Evolutionary conservation across 2,113 vertebrate genomes (phyloP).

Genomic region (Pithys albifrons): DNA sequence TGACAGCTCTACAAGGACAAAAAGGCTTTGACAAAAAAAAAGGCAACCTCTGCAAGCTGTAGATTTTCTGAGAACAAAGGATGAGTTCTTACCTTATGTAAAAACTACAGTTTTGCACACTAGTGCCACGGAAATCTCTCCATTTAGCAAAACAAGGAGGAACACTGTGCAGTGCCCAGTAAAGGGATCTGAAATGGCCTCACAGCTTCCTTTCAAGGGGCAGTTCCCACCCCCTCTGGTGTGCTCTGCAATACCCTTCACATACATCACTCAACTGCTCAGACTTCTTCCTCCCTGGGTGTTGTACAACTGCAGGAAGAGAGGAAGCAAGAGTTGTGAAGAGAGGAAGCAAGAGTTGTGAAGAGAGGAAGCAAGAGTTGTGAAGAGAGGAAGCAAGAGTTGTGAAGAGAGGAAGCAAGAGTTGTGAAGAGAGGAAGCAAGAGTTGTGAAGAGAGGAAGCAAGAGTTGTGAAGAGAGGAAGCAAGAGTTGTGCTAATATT

Average conservation of each 20-base stretch:
- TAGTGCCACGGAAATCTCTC: background rate
- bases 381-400: background rate
- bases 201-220: background rate
- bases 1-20: background rate
- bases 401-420: background rate
- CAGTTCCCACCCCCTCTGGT: background rate
- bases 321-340: background rate
- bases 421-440: background rate
- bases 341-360: background rate
- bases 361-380: background rate
- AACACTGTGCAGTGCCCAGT: background rate
- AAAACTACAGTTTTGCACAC: background rate
- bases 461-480: background rate
- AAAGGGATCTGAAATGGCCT: background rate
- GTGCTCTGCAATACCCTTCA: background rate
- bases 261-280: background rate
- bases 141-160: background rate
- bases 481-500: background rate
- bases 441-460: background rate
- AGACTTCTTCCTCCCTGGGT: background rate
- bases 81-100: background rate
- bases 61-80: background rate
- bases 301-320: background rate
- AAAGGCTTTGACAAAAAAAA: background rate
- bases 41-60: background rate